A percentile compares a stretch with the other conserved stretches of the same genome.
Conservation (phyloP, 1,140 invertebrate genomes). For the Procambarus clarkii region DNA sequence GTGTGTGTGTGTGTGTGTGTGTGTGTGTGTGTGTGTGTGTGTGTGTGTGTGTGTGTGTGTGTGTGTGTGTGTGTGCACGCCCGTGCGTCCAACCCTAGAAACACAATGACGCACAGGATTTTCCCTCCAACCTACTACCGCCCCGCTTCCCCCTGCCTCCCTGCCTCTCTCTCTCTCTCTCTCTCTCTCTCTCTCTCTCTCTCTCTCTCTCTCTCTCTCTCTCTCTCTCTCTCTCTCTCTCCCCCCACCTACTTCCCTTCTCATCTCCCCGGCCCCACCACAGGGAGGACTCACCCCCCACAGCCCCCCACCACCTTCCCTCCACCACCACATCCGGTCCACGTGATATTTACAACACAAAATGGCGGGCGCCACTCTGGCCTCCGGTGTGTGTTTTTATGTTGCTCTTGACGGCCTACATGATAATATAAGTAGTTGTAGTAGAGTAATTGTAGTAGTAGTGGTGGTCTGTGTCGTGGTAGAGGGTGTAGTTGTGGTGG, state of each 20-base stretch:
- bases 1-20: too few relatives aligned
- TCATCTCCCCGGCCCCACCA: too few relatives aligned
- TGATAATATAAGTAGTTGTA: not conserved
- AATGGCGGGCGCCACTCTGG: not conserved
- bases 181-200: not conserved
- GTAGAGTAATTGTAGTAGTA: not conserved
- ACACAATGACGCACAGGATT: not conserved
- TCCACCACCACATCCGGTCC: not conserved
- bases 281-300: too few relatives aligned
- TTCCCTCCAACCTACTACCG: not conserved
- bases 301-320: too few relatives aligned
- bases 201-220: too few relatives aligned
- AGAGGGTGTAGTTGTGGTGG: not conserved
- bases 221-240: too few relatives aligned
- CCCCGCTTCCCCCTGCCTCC: not conserved
- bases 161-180: not conserved
- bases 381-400: not conserved
- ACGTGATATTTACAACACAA: not conserved
- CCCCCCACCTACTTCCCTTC: too few relatives aligned
- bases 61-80: not conserved
- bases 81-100: not conserved
- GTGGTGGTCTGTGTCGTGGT: not conserved
- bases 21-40: not conserved
- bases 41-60: not conserved
- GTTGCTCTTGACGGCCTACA: not conserved